phyloP scores from a whole-genome alignment of 1,140 invertebrate genomes.

The Anoplolepis gracilipes region DNA sequence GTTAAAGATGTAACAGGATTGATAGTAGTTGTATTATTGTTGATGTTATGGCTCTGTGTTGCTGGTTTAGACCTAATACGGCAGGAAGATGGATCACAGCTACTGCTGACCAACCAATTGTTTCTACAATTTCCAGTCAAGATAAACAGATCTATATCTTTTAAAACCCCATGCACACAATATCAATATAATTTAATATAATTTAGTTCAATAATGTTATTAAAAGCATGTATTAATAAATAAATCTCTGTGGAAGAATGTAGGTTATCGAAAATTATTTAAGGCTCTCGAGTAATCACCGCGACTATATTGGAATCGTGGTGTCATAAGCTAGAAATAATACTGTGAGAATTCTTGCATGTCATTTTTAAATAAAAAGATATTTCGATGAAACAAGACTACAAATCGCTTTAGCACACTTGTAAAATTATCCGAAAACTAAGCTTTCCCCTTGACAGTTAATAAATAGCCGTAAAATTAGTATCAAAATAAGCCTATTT shows the following conservation, averaged over 20 bases:
- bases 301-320: too few species aligned
- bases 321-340: too few species aligned
- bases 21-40: slow-evolving; percentile 72
- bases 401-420: too few species aligned
- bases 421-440: too few species aligned
- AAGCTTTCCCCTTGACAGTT: too few species aligned
- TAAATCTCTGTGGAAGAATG: slow-evolving; percentile 27
- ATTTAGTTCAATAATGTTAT: slow-evolving; percentile 9
- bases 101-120: slow-evolving; percentile 79
- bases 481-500: too few species aligned
- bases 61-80: slow-evolving; percentile 80
- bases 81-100: slow-evolving; percentile 78
- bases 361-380: too few species aligned
- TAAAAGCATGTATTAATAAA: slow-evolving; percentile 36
- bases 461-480: too few species aligned
- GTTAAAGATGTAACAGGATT: slow-evolving; percentile 70
- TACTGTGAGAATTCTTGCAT: too few species aligned
- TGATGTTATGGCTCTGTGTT: slow-evolving; percentile 75
- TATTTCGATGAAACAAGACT: too few species aligned
- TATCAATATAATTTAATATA: slow-evolving; percentile 49
- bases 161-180: slow-evolving; percentile 17
- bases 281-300: too few species aligned
- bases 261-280: slow-evolving; percentile 13
- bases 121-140: slow-evolving; percentile 79
- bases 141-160: slow-evolving; percentile 42